Percentiles rank a stretch among this genome's conserved stretches.
phyloP scores from a whole-genome alignment of 2,113 vertebrate genomes.

The Cariama cristata region DNA sequence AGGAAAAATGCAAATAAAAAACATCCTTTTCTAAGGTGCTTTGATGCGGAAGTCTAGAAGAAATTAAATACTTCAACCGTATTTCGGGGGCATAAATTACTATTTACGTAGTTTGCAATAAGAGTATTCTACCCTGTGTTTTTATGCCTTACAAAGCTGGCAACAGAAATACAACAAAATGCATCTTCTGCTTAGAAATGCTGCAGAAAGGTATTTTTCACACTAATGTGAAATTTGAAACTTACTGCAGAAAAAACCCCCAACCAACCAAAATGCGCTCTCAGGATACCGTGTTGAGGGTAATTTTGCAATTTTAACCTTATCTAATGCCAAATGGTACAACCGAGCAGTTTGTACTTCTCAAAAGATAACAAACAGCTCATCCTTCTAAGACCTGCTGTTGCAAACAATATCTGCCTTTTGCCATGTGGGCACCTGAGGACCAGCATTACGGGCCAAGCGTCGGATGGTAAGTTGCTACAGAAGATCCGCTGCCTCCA shows the following conservation, averaged over 20 bases:
- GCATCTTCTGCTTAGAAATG: neutral
- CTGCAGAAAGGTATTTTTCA: neutral
- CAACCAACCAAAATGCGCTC: neutral
- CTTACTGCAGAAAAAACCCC: neutral
- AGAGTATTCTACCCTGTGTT: neutral
- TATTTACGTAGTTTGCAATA: neutral
- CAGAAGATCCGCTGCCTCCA: neutral
- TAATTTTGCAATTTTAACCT: conserved; percentile 1
- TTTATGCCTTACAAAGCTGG: neutral
- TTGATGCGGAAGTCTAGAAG: conserved; percentile 14
- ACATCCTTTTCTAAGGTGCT: conserved; percentile 29
- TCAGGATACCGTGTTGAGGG: neutral
- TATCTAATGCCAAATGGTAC: neutral
- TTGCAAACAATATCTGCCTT: conserved; percentile 10
- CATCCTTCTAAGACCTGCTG: neutral
- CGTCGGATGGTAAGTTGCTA: neutral
- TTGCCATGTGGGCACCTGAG: neutral
- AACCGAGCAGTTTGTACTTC: neutral
- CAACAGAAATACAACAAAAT: neutral
- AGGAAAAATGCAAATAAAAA: conserved; percentile 70
- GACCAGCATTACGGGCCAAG: neutral
- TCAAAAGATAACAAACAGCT: neutral
- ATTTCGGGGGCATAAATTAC: neutral
- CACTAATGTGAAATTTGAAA: neutral
- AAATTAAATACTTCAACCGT: neutral